Base-by-base conservation (phyloP, 2,113 vertebrate genomes). In the Pedionomus torquatus region DNA sequence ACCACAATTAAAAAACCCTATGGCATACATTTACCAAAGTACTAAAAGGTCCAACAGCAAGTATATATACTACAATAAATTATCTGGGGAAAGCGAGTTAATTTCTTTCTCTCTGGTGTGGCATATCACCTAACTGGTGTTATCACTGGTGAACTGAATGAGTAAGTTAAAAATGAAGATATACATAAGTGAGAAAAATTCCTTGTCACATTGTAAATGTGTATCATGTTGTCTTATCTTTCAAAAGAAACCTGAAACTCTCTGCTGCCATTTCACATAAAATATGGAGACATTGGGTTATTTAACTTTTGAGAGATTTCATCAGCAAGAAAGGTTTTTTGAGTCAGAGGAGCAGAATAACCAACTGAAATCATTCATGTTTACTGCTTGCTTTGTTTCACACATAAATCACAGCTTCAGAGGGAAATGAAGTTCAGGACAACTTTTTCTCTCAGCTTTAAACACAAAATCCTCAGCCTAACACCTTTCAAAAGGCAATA, bases 261-360 rank as follows among this genome's bases (percentile, higher is more conserved):
- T 94, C 78, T 49, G 33, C 48, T 96, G 74, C n/a, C 70, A 43
- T 95, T 95, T 81, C 44, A 31, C 44, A 85, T 91, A 93, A 97
- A 96, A 93, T 95, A 89, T 41, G n/a, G 52, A 91, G 86, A 95
- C 51, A 92, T 13, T 81, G 28, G 63, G 8, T 95, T 94, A 75
- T 97, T 97, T 96, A 97, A 71, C 31, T 97, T 89, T 93, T 95
- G 89, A 97, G 79, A 63, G 96, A 95, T 95, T 97, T 96, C 69
- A 96, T 95, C 69, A 77, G 31, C 74, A 79, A 87, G 70, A 93
- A 80, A 60, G 35, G 4, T 5, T 72, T 91, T 95, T 91, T 87
- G 85, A 91, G 86, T 72, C 26, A 95, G 55, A 93, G 24, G 83
- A 75, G 71, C 66, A 95, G 78, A 96, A 95, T 92, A 90, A 60